A percentile compares a stretch with the other conserved stretches of the same genome.
These are phyloP conservation scores for Rapana venosa DNA, from an alignment of 2,888 invertebrate species.

Conservation along the genomic window DNA sequence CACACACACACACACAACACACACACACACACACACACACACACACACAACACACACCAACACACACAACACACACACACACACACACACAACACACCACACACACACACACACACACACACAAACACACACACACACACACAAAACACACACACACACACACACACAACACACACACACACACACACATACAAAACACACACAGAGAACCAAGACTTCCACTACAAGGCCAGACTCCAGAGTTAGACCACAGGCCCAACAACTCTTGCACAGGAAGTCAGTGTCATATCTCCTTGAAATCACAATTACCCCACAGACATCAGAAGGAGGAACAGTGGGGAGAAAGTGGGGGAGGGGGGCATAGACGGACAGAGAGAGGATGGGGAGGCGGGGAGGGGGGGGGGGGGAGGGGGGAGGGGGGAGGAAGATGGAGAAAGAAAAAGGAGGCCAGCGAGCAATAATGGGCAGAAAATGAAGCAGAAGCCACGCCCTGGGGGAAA, in stretches of 20 bases:
- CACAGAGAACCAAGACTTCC: too few relatives aligned
- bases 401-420: neutral
- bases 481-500: neutral
- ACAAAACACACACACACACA: slow-evolving; percentile 12
- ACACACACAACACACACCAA: neutral
- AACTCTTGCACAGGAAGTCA: too few relatives aligned
- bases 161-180: neutral
- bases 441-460: neutral
- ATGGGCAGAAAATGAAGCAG: slow-evolving; percentile 15
- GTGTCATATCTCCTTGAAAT: too few relatives aligned
- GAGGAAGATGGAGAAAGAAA: neutral
- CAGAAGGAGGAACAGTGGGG: neutral
- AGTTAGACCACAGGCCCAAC: too few relatives aligned
- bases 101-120: slow-evolving; percentile 3
- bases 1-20: slow-evolving; percentile 1
- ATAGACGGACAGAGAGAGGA: neutral
- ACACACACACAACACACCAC: neutral
- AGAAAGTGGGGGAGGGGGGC: neutral
- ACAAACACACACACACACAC: neutral
- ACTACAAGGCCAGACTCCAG: too few relatives aligned
- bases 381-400: neutral
- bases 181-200: too few relatives aligned
- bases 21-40: neutral
- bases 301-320: neutral
- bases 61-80: neutral